These are phyloP conservation scores for Parus major DNA, from an alignment of 2,113 vertebrate genomes.

Conservation along the genomic window DNA sequence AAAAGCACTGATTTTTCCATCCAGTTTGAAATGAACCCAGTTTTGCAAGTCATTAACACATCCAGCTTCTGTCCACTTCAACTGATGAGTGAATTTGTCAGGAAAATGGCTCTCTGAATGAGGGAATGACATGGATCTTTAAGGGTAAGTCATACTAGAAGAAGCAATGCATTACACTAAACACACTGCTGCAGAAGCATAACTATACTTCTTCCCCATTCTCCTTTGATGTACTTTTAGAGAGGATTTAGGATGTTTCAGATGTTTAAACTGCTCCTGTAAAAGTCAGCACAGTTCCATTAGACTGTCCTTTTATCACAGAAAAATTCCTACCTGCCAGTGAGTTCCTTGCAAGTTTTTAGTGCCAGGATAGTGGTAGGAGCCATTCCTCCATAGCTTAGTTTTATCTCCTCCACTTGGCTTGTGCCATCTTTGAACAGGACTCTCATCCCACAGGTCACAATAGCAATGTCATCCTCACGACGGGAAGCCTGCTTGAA, in stretches of 20 bases:
- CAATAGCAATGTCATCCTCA: constrained; percentile 94
- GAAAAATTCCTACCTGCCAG: constrained; percentile 75
- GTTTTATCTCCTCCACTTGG: constrained; percentile 77
- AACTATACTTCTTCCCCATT: background rate
- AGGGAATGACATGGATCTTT: background rate
- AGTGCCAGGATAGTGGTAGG: constrained; percentile 83
- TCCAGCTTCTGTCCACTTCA: background rate
- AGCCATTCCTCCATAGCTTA: constrained; percentile 94
- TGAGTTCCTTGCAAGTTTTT: constrained; percentile 76
- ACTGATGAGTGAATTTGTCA: background rate
- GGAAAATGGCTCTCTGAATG: background rate
- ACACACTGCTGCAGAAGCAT: background rate
- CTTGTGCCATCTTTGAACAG: constrained; percentile 75
- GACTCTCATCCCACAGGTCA: constrained; percentile 91
- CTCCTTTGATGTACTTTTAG: background rate
- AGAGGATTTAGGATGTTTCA: background rate
- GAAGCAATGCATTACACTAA: background rate
- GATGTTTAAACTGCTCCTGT: background rate
- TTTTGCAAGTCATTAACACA: background rate
- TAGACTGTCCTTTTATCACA: background rate
- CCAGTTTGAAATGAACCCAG: background rate
- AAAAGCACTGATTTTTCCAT: background rate
- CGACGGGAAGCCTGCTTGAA: constrained; percentile 92
- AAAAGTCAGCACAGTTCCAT: background rate
- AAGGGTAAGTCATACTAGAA: background rate